Evolutionary conservation across 2,113 vertebrate species (phyloP).

Genomic region (Accipiter cooperii): DNA sequence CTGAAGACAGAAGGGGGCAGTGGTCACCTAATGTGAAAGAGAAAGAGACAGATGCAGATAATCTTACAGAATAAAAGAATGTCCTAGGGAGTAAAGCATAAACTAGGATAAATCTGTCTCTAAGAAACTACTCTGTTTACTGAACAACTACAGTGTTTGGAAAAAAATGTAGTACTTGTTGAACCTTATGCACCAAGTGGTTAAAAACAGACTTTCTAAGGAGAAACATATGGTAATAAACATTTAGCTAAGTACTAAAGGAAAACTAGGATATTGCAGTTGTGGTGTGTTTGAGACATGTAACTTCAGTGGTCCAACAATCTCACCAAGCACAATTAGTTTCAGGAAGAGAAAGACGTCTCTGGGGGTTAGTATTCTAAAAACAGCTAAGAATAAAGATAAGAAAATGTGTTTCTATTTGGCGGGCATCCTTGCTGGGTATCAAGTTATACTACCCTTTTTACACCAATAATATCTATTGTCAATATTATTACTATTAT

Average conservation of each 20-base stretch:
- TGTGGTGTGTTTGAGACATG: neutral
- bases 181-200: neutral
- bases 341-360: neutral
- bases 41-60: neutral
- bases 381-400: neutral
- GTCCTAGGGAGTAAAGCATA: neutral
- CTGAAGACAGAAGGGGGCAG: neutral
- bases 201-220: neutral
- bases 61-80: neutral
- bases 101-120: neutral
- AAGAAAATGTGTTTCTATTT: neutral
- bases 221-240: neutral
- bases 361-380: neutral
- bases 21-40: neutral
- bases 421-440: neutral
- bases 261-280: neutral
- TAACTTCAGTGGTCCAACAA: neutral
- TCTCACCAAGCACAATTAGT: neutral
- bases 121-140: neutral
- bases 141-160: neutral
- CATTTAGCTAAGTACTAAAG: neutral
- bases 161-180: conserved; percentile 23
- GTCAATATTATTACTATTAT: neutral
- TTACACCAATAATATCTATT: neutral
- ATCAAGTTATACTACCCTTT: neutral